Evolutionary conservation across 2,888 invertebrate species (phyloP).

Genomic region (Parnassius smintheus): DNA sequence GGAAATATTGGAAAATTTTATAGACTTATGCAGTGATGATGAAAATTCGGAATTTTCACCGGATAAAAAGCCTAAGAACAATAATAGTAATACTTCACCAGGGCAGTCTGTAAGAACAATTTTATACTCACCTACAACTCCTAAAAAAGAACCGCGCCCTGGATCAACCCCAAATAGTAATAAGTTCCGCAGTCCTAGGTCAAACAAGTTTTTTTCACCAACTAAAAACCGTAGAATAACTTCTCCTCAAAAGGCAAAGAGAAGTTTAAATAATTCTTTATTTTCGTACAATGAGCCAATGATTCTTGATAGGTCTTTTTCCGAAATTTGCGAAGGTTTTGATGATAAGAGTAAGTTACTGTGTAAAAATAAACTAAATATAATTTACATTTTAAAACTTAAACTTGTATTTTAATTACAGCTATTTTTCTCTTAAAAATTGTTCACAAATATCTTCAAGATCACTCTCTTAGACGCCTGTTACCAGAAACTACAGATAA

Average conservation of each 20-base stretch:
- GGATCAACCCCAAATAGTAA: conserved; percentile 27
- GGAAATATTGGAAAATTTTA: conserved; percentile 32
- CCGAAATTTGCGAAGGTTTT: conserved; percentile 39
- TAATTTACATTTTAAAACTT: conserved; percentile 6
- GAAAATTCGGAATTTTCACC: conserved; percentile 34
- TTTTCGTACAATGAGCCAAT: conserved; percentile 23
- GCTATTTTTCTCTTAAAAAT: conserved; percentile 56
- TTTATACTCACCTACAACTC: conserved; percentile 40
- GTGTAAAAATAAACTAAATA: neutral
- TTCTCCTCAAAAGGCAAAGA: conserved; percentile 44
- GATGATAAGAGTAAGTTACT: conserved; percentile 67
- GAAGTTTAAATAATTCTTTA: conserved; percentile 43
- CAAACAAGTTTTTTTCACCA: conserved; percentile 58
- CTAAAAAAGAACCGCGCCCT: conserved; percentile 32
- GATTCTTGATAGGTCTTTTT: conserved; percentile 34
- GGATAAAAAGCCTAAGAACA: conserved; percentile 3
- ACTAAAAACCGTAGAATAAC: conserved; percentile 51
- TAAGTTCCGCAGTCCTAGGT: conserved; percentile 35
- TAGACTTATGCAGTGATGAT: conserved; percentile 53
- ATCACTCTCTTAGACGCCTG: conserved; percentile 43
- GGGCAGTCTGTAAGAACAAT: conserved; percentile 37
- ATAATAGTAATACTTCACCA: neutral
- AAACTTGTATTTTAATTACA: conserved; percentile 36
- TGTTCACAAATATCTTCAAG: conserved; percentile 51
- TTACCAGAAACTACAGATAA: conserved; percentile 43